A percentile compares a stretch with the other conserved stretches of the same genome.
Conservation (phyloP, 2,888 invertebrate genomes). For the Perizoma flavofasciatum region DNA sequence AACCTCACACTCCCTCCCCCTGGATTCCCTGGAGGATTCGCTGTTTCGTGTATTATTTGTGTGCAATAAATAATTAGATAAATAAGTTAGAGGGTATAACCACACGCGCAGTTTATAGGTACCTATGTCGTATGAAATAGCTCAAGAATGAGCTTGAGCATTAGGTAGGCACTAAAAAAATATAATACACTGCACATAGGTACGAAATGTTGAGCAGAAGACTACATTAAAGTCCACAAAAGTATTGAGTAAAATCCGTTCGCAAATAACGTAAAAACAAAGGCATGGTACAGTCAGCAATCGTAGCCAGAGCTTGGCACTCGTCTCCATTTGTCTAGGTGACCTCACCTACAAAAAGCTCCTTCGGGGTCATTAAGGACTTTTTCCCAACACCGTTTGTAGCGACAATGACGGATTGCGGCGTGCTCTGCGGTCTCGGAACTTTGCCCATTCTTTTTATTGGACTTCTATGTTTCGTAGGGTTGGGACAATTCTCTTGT, state of each 20-base stretch:
- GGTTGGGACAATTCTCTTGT: constrained; percentile 14
- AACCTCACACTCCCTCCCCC: no score
- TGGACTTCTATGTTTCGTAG: constrained; percentile 35
- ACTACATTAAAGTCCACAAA: neutral
- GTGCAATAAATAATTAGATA: no score
- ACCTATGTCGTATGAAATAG: no score
- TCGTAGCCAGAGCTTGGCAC: constrained; percentile 28
- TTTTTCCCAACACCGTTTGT: constrained; percentile 55
- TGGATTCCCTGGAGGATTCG: no score
- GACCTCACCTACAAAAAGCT: constrained; percentile 46
- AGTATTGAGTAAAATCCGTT: constrained; percentile 3
- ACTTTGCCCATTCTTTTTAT: constrained; percentile 41
- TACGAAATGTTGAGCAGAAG: no score
- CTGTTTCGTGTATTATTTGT: no score
- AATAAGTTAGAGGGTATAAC: no score
- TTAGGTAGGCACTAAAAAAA: no score
- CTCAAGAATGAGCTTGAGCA: no score
- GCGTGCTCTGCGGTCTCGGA: constrained; percentile 22
- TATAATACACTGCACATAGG: no score
- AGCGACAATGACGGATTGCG: constrained; percentile 59
- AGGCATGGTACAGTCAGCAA: constrained; percentile 27
- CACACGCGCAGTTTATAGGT: no score
- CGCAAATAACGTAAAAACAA: constrained; percentile 12
- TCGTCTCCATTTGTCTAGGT: constrained; percentile 37
- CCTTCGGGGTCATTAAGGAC: constrained; percentile 56